Base-by-base conservation (phyloP, 2,888 invertebrate genomes). In the Drosophila colorata region DNA sequence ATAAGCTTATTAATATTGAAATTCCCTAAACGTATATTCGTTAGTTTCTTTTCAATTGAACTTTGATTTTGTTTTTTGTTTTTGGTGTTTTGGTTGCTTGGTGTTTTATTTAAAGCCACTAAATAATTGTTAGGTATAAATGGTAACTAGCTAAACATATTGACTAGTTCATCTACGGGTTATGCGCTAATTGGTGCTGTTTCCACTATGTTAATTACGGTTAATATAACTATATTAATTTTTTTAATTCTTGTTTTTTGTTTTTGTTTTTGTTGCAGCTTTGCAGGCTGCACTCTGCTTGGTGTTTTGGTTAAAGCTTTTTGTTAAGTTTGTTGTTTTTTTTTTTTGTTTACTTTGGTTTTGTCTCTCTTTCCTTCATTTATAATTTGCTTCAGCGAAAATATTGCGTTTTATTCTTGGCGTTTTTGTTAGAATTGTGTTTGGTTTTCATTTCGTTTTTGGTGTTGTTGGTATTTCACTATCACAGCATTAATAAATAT, bases 51-150 rank as follows among this genome's bases (percentile, higher is more conserved):
- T 58, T 55, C 60, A 69, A 78, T 87, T 74, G 69, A 85, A 67
- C 81, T 84, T 65, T 57, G 57, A 31, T 73, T 80, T 47, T 20
- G 33, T 6, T 59, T 65, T 53, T 61, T 33, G 6, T 33, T 41
- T 43, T 49, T 64, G 43, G 64, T 68, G 57, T 73, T 58, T 59
- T 53, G 43, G 61, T 66, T 82, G 71, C 67, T 59, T 91, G 91
- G 90, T 90, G 91, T 91, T 90, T 90, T 87, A 56, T 72, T 90
- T 91, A 87, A 90, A 90, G 90, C 90, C 85, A 86, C 85, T 86
- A 87, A 72, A 28, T 85, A 78, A 87, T 87, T 81, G 67, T 63
- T 73, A 72, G 58, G 46, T 71, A 70, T 76, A 89, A 87, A 74
- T 82, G 70, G 68, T 58, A 82, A 85, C 86, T 86, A 86, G 59